These are phyloP conservation scores for Euleptes europaea DNA, from an alignment of 2,113 vertebrate species.

Conservation along the genomic window DNA sequence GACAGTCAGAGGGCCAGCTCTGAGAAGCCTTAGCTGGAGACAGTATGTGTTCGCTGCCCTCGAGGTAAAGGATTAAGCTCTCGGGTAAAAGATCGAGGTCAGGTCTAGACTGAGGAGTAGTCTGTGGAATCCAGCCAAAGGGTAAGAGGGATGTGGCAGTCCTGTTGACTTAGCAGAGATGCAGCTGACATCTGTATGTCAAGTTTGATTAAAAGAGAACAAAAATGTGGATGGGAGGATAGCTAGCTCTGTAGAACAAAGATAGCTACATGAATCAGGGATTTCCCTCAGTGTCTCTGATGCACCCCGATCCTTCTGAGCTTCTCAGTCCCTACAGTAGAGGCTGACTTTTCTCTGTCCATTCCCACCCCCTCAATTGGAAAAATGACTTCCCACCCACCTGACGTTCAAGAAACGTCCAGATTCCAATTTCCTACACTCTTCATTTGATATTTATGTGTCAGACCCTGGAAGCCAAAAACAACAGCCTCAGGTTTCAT, in stretches of 20 bases:
- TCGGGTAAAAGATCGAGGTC: conserved; percentile 48
- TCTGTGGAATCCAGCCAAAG: conserved; percentile 52
- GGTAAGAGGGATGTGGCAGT: conserved; percentile 46
- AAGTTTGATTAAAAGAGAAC: conserved; percentile 58
- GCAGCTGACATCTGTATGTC: conserved; percentile 62
- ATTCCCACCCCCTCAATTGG: not conserved
- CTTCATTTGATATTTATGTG: too few relatives aligned
- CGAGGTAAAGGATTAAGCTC: conserved; percentile 56
- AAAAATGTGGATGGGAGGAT: conserved; percentile 37
- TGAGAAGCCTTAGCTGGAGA: not conserved
- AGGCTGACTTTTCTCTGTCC: not conserved
- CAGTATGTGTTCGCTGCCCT: conserved; percentile 36
- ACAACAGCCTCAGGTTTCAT: too few relatives aligned
- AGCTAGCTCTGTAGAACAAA: conserved; percentile 50
- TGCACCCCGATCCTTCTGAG: not conserved
- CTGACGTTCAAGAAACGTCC: not conserved
- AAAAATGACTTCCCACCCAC: not conserved
- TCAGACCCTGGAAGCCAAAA: too few relatives aligned
- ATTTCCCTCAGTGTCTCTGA: not conserved
- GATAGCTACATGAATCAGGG: conserved; percentile 21
- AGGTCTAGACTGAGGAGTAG: conserved; percentile 56
- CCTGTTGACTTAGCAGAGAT: conserved; percentile 62
- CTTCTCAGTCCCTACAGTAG: not conserved
- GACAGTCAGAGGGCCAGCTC: not conserved
- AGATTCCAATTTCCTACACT: not conserved